phyloP scores from a whole-genome alignment of 2,113 vertebrate genomes.

The Thinocorus orbignyianus region DNA sequence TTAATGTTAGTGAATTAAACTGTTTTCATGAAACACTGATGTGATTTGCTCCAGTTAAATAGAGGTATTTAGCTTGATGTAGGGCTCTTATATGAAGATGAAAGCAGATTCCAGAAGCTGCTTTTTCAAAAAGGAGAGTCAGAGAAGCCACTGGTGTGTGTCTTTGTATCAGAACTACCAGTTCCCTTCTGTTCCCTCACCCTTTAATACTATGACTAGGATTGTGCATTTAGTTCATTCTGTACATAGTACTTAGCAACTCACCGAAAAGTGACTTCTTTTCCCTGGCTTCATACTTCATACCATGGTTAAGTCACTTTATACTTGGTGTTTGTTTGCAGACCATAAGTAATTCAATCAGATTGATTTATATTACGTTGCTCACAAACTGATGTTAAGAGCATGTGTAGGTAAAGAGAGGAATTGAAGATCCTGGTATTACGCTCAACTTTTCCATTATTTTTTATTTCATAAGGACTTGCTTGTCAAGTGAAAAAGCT shows the following conservation, averaged over 20 bases:
- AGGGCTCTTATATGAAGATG: background rate
- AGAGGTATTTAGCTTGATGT: background rate
- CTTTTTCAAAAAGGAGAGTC: background rate
- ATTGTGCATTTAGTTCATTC: background rate
- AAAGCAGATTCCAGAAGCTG: background rate
- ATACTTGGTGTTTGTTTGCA: background rate
- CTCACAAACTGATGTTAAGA: background rate
- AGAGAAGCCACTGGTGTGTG: background rate
- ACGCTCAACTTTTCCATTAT: background rate
- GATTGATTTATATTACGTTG: background rate
- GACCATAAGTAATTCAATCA: background rate
- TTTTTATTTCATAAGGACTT: background rate
- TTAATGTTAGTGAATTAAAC: background rate
- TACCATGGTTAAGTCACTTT: background rate
- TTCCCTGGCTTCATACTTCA: background rate
- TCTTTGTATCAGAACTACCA: background rate
- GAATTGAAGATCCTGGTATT: background rate
- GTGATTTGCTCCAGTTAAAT: background rate
- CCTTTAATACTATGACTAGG: background rate
- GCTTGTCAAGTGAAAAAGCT: background rate
- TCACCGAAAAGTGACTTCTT: background rate
- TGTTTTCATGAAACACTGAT: background rate
- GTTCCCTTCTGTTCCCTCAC: background rate
- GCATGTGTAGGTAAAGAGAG: background rate
- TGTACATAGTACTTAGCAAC: background rate